A percentile compares a stretch with the other conserved stretches of the same genome.
These are phyloP conservation scores for Myrmophylax atrothorax DNA, from an alignment of 2,113 vertebrate genomes.

Conservation along the genomic window DNA sequence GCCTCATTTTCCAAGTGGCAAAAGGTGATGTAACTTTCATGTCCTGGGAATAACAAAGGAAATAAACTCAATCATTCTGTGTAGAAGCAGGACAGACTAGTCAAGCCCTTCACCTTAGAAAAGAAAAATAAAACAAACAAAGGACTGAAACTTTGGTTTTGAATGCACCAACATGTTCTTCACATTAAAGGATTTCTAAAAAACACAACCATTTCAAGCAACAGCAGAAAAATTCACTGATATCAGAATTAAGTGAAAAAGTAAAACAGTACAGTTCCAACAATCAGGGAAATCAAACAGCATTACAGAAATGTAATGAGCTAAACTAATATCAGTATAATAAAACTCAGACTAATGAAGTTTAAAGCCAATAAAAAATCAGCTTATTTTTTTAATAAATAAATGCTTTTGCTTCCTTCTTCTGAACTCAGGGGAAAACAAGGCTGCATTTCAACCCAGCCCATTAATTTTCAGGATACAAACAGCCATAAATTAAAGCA, in stretches of 20 bases:
- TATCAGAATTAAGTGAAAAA: not conserved
- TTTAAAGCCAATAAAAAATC: not conserved
- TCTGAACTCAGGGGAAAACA: not conserved
- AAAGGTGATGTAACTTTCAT: slow-evolving; percentile 83
- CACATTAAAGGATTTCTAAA: not conserved
- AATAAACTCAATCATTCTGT: not conserved
- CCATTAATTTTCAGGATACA: not conserved
- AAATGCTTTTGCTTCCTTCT: not conserved
- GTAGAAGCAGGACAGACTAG: not conserved
- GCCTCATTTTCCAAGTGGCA: slow-evolving; percentile 81
- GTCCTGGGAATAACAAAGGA: slow-evolving; percentile 52
- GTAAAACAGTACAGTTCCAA: not conserved
- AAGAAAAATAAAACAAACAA: not conserved
- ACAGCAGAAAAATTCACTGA: not conserved
- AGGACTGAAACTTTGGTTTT: not conserved
- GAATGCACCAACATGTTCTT: not conserved
- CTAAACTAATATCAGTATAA: not conserved
- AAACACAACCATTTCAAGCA: not conserved
- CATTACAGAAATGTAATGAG: not conserved
- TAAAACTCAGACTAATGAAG: not conserved
- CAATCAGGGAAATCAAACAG: not conserved
- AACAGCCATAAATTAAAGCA: not conserved
- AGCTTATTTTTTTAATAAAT: not conserved
- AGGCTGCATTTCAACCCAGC: not conserved
- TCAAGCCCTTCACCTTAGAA: not conserved